Evolutionary conservation across 2,113 vertebrate species (phyloP).

Genomic region (Passerina amoena): DNA sequence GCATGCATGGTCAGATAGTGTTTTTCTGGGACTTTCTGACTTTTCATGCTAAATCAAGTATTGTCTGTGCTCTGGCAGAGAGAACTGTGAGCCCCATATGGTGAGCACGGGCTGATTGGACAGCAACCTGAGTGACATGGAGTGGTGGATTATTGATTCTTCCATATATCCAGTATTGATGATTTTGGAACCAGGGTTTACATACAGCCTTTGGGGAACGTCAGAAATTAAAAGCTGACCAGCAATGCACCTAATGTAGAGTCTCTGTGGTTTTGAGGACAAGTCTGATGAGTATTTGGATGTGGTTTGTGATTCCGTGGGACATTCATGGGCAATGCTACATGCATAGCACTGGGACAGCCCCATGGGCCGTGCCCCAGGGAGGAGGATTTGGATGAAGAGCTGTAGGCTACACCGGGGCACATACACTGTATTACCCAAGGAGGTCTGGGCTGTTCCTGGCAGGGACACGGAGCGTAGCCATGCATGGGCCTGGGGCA

Average conservation of each 20-base stretch:
- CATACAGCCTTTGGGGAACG: neutral
- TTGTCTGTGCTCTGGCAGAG: neutral
- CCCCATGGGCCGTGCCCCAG: neutral
- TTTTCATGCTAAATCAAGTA: neutral
- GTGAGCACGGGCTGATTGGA: neutral
- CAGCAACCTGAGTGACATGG: neutral
- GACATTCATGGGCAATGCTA: neutral
- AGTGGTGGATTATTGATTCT: neutral
- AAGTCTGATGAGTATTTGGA: neutral
- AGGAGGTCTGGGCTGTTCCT: neutral
- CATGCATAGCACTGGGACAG: neutral
- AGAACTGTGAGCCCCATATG: neutral
- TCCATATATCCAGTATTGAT: neutral
- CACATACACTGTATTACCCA: neutral
- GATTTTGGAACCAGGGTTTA: neutral
- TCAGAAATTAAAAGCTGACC: neutral
- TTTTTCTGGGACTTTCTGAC: neutral
- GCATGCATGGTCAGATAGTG: neutral
- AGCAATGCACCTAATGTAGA: neutral
- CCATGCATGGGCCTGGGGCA: neutral
- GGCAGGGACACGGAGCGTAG: fast-evolving
- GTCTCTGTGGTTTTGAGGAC: neutral
- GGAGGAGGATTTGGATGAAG: neutral
- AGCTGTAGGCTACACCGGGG: neutral
- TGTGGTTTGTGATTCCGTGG: neutral